Evolutionary conservation across 2,888 invertebrate genomes (phyloP).

Genomic region (Thereva nobilitata): DNA sequence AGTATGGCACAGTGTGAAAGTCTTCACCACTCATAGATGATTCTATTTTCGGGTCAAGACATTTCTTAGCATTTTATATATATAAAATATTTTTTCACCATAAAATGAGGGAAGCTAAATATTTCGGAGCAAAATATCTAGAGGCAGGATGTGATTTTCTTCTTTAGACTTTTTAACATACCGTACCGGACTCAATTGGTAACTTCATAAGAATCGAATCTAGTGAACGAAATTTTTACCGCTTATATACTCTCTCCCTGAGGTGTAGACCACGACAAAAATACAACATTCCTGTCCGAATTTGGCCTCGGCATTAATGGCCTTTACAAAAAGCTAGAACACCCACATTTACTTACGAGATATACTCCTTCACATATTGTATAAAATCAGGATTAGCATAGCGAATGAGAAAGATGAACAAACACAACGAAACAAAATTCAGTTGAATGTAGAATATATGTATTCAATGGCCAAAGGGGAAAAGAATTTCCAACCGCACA

Average conservation of each 20-base stretch:
- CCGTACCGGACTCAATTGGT: slow-evolving; percentile 1
- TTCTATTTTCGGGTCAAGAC: too few species aligned
- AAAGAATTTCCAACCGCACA: slow-evolving; percentile 22
- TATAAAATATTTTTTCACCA: too few species aligned
- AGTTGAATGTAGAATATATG: neutral
- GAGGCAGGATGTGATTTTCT: too few species aligned
- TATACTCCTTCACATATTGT: slow-evolving; percentile 8
- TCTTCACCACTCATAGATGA: too few species aligned
- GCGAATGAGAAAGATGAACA: neutral
- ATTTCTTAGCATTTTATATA: too few species aligned
- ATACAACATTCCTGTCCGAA: slow-evolving; percentile 42
- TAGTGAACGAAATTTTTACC: neutral
- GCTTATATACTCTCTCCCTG: slow-evolving; percentile 24
- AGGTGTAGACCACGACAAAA: slow-evolving; percentile 20
- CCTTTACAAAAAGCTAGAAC: slow-evolving; percentile 15
- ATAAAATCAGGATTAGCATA: neutral
- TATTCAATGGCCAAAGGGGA: neutral
- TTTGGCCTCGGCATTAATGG: slow-evolving; percentile 39
- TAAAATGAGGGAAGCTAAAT: too few species aligned
- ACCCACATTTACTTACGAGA: neutral
- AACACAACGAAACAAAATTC: neutral
- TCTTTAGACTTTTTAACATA: too few species aligned
- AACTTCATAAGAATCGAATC: slow-evolving; percentile 15
- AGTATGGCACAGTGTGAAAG: too few species aligned
- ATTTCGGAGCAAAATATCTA: too few species aligned